Base-by-base conservation (phyloP, 92 coral and sea anemone species). In the Muricea muricata region DNA sequence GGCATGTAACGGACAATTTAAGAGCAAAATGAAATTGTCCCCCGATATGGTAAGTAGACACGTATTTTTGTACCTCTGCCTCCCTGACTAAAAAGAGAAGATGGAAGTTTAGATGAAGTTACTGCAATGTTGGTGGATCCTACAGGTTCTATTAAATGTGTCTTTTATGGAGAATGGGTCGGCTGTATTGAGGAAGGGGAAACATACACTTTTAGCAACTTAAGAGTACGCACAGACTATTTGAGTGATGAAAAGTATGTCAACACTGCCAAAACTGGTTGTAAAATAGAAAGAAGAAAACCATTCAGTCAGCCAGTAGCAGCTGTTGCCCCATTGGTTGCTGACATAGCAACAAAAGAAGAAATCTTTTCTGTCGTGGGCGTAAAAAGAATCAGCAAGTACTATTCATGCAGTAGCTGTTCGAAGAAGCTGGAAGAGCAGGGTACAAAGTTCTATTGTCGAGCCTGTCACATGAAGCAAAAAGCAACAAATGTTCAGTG, bases 331-430 rank as follows among this genome's bases (percentile, higher is more conserved):
- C 84, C 87, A 31, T 57, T 76, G 30, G 33, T 85, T 1, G 33
- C 31, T 15, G 83, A 84, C 21, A 40, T 84, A 50, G 57, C 92
- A 47, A 78, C 86, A 24, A 89, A 84, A 73, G 78, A 70, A 29
- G 58, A 69, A 37, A 25, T 72, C 11, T 70, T 89, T n/a, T 41
- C 82, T 30, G 76, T 89, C 50, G 66, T 89, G 29, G 88, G 88
- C 28, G 75, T 84, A 25, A 89, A 89, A 71, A 40, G 34, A 24
- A 18, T 84, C 63, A 37, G 68, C 45, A 74, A 56, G n/a, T 80
- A 85, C 68, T 80, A 40, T 72, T 39, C 83, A 52, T 89, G 92
- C 76, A 85, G 75, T 80, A 79, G 84, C 46, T 85, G 89, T 47
- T 76, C 79, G 35, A 85, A 70, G 84, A 85, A 73, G 46, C 79